Evolutionary conservation across 2,797 vertebrate species (phyloP), one percentile per base, ranked within the genome.

Genomic region (Botia kubotai): DNA sequence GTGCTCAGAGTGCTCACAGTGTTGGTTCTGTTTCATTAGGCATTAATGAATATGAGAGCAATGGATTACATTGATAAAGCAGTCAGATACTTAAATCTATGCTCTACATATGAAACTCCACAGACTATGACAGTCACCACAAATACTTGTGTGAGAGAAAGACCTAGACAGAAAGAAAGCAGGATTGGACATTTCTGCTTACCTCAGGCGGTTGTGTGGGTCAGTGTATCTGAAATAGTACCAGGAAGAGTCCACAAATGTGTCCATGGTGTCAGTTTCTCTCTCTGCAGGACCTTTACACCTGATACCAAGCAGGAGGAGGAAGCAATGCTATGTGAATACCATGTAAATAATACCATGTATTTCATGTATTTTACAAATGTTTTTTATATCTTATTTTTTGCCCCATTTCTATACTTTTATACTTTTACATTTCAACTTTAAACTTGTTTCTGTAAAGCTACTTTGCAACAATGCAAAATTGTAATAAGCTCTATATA

Each of bases 191-290:
- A 43, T 70, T 82, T 53, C 69, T 21, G 14, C 85, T 91, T 91
- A 99, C 98, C 95, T 97, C 70, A 92, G 80, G 0, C 55, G 33
- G 80, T 98, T 99, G 83, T 91, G 92, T 60, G 98, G 96, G 90
- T 99, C 98, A 0, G 94, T 95, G 89, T 97, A 99, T 91, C 97
- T 93, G 83, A 99, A 92, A 91, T 97, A 99, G 89, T 99, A 99
- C 98, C 98, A 99, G 6, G 97, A 92, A 0, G 97, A 99, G 87
- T 99, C 98, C 68, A 99, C 98, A 90, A 99, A 99, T 0, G 97
- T 99, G 79, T 99, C 98, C 98, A 99, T 99, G 65, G 98, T 99
- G 88, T 99, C 97, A 0, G 95, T 95, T 89, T 99, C 97, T 84
- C 97, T 94, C 69, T 77, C 92, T 10, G 97, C 97, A 21, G 95